phyloP scores from a whole-genome alignment of 2,113 vertebrate genomes.

The Sylvietta virens region DNA sequence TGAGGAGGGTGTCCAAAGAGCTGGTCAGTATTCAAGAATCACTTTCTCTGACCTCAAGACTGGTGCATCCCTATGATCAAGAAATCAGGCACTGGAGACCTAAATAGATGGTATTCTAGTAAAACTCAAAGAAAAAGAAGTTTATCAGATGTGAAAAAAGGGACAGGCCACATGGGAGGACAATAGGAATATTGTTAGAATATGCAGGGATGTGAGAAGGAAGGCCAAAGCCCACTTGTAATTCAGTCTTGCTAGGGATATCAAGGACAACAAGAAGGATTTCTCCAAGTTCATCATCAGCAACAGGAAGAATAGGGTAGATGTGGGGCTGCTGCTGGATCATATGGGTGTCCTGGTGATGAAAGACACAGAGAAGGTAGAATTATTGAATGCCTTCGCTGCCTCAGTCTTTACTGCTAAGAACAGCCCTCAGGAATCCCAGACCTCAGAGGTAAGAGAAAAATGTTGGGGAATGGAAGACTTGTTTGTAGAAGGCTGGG shows the following conservation, averaged over 20 bases:
- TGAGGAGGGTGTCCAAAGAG: background rate
- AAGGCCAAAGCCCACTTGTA: background rate
- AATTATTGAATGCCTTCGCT: background rate
- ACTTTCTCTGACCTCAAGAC: background rate
- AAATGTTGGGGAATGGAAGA: background rate
- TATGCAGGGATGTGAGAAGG: background rate
- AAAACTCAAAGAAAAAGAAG: background rate
- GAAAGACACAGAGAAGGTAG: background rate
- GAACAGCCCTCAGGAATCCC: background rate
- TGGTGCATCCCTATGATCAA: background rate
- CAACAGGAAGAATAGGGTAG: background rate
- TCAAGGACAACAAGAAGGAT: background rate
- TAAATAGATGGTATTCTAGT: background rate
- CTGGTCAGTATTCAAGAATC: background rate
- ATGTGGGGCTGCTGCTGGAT: background rate
- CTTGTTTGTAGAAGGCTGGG: background rate
- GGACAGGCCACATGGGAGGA: background rate
- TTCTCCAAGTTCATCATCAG: background rate
- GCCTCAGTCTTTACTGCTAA: background rate
- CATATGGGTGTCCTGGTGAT: background rate
- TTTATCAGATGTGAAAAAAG: background rate
- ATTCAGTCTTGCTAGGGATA: background rate
- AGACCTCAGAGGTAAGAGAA: background rate
- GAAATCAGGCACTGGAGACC: background rate
- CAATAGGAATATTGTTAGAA: background rate